Base-by-base conservation (phyloP, 2,888 invertebrate species). In the Caenorhabditis sinica region DNA sequence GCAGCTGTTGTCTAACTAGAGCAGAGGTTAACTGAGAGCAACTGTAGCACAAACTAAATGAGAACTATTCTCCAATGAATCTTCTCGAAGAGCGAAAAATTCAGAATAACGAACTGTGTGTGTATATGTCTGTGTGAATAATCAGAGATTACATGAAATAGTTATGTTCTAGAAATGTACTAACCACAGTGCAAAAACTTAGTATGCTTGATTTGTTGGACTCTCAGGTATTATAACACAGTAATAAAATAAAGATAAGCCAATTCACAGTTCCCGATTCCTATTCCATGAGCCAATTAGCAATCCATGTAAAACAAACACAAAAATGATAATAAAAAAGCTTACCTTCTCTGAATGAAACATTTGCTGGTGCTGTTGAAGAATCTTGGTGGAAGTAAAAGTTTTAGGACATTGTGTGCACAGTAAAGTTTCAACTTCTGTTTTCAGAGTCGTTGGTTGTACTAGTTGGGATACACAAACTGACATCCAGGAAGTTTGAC, bases 321-420 rank as follows among this genome's bases (percentile, higher is more conserved):
- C 40, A 11, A 11, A 40, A 2, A 13, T 11, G 13, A 40, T 11
- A 6, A 40, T 40, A 11, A 11, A 40, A 40, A 40, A 40, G 6
- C 86, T 60, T 53, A 89, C 88, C 87, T 93, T 93, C 65, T 92
- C 92, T 13, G 90, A 87, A 83, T 92, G 92, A 79, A 91, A 90
- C 88, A 90, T 86, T 63, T 90, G 89, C 69, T 89, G 88, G 86
- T 92, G 92, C 45, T 91, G 90, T 75, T 89, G 89, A 17, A 92
- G 79, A 23, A 89, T 79, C 66, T 89, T 89, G 56, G 89, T 88
- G 40, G 87, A 87, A 40, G 89, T 61, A 84, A 92, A 92, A 9
- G 86, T 80, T 69, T 90, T 90, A 17, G 88, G 86, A 82, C 92
- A 92, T 79, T 88, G 87, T 25, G 83, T 66, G 82, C 89, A 89